Percentiles rank a stretch among this genome's conserved stretches.
Evolutionary conservation across 2,888 invertebrate genomes (phyloP).

Genomic region (Anthrax anthrax): DNA sequence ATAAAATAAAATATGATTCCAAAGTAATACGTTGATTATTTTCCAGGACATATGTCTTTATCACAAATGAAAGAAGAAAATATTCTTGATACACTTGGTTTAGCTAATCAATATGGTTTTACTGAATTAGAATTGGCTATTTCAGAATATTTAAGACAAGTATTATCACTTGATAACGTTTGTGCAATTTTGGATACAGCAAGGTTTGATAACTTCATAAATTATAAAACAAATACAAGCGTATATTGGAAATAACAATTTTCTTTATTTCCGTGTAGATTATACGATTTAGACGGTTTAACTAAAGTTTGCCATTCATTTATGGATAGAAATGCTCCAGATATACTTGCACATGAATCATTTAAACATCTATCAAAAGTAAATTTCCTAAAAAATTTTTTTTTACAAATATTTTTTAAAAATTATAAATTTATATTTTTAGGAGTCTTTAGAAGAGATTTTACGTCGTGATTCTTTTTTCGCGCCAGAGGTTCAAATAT

Average conservation of each 20-base stretch:
- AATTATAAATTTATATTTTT: conserved; percentile 17
- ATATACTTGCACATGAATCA: conserved; percentile 69
- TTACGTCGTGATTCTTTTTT: conserved; percentile 89
- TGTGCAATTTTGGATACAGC: conserved; percentile 93
- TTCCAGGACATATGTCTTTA: conserved; percentile 48
- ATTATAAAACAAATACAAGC: background rate
- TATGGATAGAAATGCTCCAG: conserved; percentile 77
- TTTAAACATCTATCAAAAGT: conserved; percentile 72
- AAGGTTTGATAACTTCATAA: background rate
- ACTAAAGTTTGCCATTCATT: conserved; percentile 75
- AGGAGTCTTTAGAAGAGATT: conserved; percentile 61
- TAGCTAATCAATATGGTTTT: conserved; percentile 95
- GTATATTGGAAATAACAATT: background rate
- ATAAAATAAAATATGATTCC: no score
- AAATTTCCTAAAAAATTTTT: conserved; percentile 24
- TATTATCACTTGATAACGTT: conserved; percentile 76
- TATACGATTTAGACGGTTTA: conserved; percentile 50
- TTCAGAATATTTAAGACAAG: conserved; percentile 82
- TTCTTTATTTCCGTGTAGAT: conserved; percentile 23
- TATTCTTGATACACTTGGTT: conserved; percentile 57
- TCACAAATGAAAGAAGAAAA: conserved; percentile 52
- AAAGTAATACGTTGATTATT: background rate
- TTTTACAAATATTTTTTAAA: no score
- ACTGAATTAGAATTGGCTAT: conserved; percentile 79
- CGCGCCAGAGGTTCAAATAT: conserved; percentile 90